phyloP scores from a whole-genome alignment of 35 echinoderm and acorn worm species.

The Eucidaris tribuloides region DNA sequence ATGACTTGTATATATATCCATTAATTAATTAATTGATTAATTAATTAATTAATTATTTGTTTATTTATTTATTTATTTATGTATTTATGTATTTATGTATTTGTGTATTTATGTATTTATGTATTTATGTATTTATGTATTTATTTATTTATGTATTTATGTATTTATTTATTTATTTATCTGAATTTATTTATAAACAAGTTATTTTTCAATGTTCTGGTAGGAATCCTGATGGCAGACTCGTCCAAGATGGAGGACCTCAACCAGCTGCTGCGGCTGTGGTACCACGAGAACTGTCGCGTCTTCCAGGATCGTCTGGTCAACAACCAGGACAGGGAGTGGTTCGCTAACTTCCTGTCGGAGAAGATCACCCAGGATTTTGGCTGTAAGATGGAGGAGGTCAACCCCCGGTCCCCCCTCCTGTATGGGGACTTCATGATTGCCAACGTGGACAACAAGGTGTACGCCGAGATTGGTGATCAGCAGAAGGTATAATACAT shows the following conservation, averaged over 20 bases:
- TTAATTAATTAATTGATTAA: no score
- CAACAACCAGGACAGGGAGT: slow-evolving; percentile 80
- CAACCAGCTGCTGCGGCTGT: slow-evolving; percentile 59
- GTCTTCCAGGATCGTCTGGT: slow-evolving; percentile 96
- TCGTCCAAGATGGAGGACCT: slow-evolving; percentile 61
- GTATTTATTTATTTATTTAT: no score
- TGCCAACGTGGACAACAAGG: slow-evolving; percentile 92
- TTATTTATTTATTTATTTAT: no score
- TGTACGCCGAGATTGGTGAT: slow-evolving; percentile 83
- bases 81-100: no score
- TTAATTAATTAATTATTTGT: no score
- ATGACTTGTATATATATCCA: no score
- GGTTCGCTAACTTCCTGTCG: slow-evolving; percentile 74
- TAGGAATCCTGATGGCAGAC: slow-evolving; percentile 89
- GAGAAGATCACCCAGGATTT: slow-evolving; percentile 64
- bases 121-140: no score
- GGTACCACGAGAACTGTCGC: slow-evolving; percentile 95
- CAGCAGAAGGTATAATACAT: slow-evolving; percentile 71
- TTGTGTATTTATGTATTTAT: no score
- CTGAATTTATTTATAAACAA: no score
- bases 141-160: no score
- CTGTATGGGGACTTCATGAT: slow-evolving; percentile 97
- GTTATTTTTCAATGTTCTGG: no score
- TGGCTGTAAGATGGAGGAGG: slow-evolving; percentile 60
- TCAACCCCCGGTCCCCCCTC: slow-evolving; percentile 45